Base-by-base conservation (phyloP, 2,888 invertebrate genomes). In the Perizoma affinitatum region DNA sequence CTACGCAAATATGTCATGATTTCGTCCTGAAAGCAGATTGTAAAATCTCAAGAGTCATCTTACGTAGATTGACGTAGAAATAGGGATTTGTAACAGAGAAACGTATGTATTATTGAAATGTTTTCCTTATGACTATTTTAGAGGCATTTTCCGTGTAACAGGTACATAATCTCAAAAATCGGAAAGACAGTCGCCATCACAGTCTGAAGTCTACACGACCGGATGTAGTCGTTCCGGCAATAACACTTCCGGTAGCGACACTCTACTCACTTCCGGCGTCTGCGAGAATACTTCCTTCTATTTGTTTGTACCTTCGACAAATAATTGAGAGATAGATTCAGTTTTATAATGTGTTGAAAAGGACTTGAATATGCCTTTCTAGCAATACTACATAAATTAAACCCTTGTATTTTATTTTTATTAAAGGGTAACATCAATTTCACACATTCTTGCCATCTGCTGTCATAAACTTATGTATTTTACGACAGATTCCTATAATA, bases 211-310 rank as follows among this genome's bases (percentile, higher is more conserved):
- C 90, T 86, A 78, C 86, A 79, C 79, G 77, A 78, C 81, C 88
- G 91, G 91, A 90, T 75, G 87, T 84, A 87, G 88, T 89, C 88
- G 84, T 89, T 86, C 88, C 86, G 85, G 88, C 90, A 89, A 90
- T 91, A 91, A 90, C 89, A 88, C 86, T 90, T 91, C 90, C 91
- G 88, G 84, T 79, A 82, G 81, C 88, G 86, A 90, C 91, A 91
- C 91, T 91, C 87, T 82, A 79, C 82, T 79, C 73, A 70, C 84
- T 87, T 91, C 90, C 90, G 88, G 75, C 79, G 84, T 86, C 88
- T 87, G 80, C 81, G 82, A 87, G 86, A 84, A 80, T 84, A 82
- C 80, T 88, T 90, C 88, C 88, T 82, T 73, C 73, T 79, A 80
- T 87, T 90, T 90, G 90, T 90, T 90, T 88, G 87, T 88, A 83